A percentile compares a stretch with the other conserved stretches of the same genome.
Conservation (phyloP, 2,888 invertebrate species). For the Napeogenes sylphis region DNA sequence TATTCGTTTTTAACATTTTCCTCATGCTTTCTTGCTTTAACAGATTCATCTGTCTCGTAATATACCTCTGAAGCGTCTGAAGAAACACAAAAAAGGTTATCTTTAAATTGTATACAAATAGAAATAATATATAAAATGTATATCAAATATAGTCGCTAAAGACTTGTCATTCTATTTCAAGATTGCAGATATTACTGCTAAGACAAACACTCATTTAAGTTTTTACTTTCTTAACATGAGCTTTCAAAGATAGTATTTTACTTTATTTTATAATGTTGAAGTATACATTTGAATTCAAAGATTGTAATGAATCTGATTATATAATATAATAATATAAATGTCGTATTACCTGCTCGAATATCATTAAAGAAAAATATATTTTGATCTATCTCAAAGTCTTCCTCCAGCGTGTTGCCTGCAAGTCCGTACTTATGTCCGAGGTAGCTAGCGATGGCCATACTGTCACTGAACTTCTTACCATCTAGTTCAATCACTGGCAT, state of each 20-base stretch:
- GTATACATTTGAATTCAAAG: too few relatives aligned
- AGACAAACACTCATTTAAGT: too few relatives aligned
- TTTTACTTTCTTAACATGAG: not conserved
- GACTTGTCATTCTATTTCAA: too few relatives aligned
- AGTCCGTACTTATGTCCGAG: slow-evolving; percentile 79
- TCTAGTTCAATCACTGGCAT: slow-evolving; percentile 80
- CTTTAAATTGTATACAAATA: not conserved
- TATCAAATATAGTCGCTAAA: too few relatives aligned
- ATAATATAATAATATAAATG: too few relatives aligned
- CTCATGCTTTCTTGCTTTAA: slow-evolving; percentile 69
- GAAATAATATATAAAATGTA: too few relatives aligned
- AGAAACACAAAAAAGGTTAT: too few relatives aligned
- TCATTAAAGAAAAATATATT: slow-evolving; percentile 80
- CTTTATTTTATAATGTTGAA: not conserved
- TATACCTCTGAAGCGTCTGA: not conserved
- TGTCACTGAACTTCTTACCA: slow-evolving; percentile 79
- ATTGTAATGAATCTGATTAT: too few relatives aligned
- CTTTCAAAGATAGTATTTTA: too few relatives aligned
- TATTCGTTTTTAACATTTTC: slow-evolving; percentile 66
- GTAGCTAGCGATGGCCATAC: slow-evolving; percentile 78
- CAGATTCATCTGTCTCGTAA: slow-evolving; percentile 56
- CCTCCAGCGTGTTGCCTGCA: slow-evolving; percentile 74
- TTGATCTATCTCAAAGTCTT: slow-evolving; percentile 80
- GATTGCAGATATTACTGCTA: too few relatives aligned
- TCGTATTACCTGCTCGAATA: slow-evolving; percentile 73